Conservation (phyloP, 2,797 vertebrate species). For the Siniperca scherzeri region DNA sequence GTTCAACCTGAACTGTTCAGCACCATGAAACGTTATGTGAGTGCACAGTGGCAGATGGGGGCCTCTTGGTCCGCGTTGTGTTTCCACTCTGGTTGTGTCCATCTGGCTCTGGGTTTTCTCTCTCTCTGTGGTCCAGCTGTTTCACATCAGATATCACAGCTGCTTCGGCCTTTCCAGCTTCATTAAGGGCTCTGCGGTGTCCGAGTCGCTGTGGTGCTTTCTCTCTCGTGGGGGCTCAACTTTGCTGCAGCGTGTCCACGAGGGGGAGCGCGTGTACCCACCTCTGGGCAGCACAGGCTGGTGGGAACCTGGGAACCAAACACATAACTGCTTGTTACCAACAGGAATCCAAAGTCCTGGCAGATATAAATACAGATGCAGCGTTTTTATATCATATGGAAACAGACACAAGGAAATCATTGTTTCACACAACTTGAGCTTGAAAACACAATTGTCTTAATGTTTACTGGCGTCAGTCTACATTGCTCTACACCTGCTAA, state of each 20-base stretch:
- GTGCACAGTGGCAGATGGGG: conserved; percentile 53
- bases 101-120: conserved; percentile 53
- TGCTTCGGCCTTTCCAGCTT: conserved; percentile 90
- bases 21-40: conserved; percentile 69
- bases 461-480: neutral
- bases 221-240: conserved; percentile 88
- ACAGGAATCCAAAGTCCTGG: neutral
- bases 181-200: conserved; percentile 87
- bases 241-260: conserved; percentile 91
- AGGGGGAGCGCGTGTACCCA: conserved; percentile 93
- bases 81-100: conserved; percentile 53
- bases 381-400: neutral
- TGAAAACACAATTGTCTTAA: neutral
- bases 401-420: neutral
- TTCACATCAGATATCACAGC: conserved; percentile 77
- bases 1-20: conserved; percentile 71
- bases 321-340: conserved; percentile 5
- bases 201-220: conserved; percentile 90
- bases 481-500: neutral
- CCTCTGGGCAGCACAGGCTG: conserved; percentile 85
- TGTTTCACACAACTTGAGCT: neutral
- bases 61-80: conserved; percentile 54
- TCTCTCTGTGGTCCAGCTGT: conserved; percentile 23
- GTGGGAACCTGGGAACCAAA: conserved; percentile 85
- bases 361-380: conserved; percentile 1